These are phyloP conservation scores for Cuniculus paca DNA, from an alignment of 2,797 vertebrate species.

Conservation along the genomic window DNA sequence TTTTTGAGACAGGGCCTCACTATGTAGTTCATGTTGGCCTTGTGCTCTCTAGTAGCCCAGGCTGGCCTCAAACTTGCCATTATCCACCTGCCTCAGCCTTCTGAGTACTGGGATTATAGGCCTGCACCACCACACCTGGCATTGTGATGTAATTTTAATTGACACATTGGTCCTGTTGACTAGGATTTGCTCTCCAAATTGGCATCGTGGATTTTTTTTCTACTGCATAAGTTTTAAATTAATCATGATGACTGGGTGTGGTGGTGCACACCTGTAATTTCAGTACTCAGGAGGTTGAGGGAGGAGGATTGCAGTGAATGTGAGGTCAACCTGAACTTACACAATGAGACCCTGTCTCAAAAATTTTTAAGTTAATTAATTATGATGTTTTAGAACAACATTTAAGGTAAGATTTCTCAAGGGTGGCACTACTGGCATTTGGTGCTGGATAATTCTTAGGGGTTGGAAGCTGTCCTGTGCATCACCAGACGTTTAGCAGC, in stretches of 20 bases:
- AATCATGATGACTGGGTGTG: not conserved
- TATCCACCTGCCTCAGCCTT: not conserved
- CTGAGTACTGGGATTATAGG: not conserved
- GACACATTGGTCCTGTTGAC: conserved; percentile 8
- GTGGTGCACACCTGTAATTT: too few relatives aligned
- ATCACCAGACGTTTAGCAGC: not conserved
- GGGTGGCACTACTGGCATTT: not conserved
- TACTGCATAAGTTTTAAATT: conserved; percentile 27
- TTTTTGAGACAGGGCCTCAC: not conserved
- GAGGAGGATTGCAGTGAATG: too few relatives aligned
- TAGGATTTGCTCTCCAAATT: not conserved
- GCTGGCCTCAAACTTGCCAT: not conserved
- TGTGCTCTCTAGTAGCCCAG: not conserved
- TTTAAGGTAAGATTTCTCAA: conserved; percentile 4
- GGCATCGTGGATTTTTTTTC: conserved; percentile 20
- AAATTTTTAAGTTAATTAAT: too few relatives aligned
- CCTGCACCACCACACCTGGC: not conserved
- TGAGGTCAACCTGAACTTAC: too few relatives aligned
- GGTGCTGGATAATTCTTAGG: not conserved
- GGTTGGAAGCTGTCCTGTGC: not conserved
- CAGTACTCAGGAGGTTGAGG: too few relatives aligned
- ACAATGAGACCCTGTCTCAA: too few relatives aligned
- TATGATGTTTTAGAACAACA: not conserved
- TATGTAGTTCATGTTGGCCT: not conserved
- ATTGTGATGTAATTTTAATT: not conserved